phyloP scores from a whole-genome alignment of 2,888 invertebrate species.

The Parnassius glacialis region DNA sequence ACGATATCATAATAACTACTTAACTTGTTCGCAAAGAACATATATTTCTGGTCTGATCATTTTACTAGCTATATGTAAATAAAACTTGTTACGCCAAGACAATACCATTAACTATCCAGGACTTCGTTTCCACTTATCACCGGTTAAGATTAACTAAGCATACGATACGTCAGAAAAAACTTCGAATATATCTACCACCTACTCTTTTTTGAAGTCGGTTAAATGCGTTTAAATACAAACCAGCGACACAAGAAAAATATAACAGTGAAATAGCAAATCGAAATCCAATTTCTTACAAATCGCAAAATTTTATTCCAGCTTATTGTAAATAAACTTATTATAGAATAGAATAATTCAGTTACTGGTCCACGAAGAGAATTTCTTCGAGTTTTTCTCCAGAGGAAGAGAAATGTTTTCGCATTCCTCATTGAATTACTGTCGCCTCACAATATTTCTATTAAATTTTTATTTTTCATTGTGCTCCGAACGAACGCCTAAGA shows the following conservation, averaged over 20 bases:
- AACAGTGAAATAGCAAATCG: slow-evolving; percentile 32
- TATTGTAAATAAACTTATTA: slow-evolving; percentile 76
- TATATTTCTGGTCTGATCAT: too few species aligned
- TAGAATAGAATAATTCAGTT: slow-evolving; percentile 74
- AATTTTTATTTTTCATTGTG: slow-evolving; percentile 74
- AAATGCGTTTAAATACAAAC: background rate
- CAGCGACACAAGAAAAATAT: background rate
- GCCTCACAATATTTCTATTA: slow-evolving; percentile 75
- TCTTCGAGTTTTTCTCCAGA: slow-evolving; percentile 43
- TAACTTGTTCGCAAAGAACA: too few species aligned
- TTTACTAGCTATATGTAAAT: too few species aligned
- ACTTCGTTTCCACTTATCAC: background rate
- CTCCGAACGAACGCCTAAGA: slow-evolving; percentile 31
- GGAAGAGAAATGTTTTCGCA: slow-evolving; percentile 49
- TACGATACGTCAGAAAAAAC: background rate
- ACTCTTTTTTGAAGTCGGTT: too few species aligned
- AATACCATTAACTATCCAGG: background rate
- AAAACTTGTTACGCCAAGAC: too few species aligned
- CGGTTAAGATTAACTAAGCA: too few species aligned
- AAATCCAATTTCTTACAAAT: slow-evolving; percentile 38
- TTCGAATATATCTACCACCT: background rate
- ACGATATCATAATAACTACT: too few species aligned
- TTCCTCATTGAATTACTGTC: slow-evolving; percentile 65
- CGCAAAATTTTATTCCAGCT: slow-evolving; percentile 48
- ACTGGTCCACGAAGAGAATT: slow-evolving; percentile 50